Evolutionary conservation across 2,113 vertebrate genomes (phyloP), one percentile per base, ranked within the genome.

Genomic region (Oncorhynchus keta): DNA sequence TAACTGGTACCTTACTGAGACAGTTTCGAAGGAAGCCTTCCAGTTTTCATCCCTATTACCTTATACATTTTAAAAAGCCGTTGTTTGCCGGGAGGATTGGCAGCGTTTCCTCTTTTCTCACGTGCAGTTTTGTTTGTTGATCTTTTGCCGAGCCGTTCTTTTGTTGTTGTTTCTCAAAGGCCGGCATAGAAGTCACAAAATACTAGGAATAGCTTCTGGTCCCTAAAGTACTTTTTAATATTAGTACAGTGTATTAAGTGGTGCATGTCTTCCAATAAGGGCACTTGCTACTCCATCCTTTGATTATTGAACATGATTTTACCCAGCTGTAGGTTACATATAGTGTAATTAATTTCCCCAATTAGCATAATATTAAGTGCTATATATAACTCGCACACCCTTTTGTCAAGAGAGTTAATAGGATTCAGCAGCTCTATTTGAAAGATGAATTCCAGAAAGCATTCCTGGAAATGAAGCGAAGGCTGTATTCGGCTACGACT

Each of bases 331-430:
- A 79, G 86, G 80, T 88, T 88, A 83, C 82, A 78, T 79, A 72
- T 49, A 28, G 82, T 74, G 76, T 88, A 90, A 91, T 92, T 90
- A 87, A 89, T 85, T 84, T 89, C 80, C 78, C 77, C 89, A 89
- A 93, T 93, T 88, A 89, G 87, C 89, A 80, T 87, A 87, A 87
- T 85, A 80, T 75, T 74, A 76, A 89, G 78, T 81, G 85, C 88
- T 86, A 81, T 82, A 84, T 82, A 85, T 81, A 83, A 86, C 85
- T 57, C 20, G 71, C 82, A 87, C 66, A 70, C 51, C 81, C 82
- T 51, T 51, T 66, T 83, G 85, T 89, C 86, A 81, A 85, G 82
- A 89, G 73, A 76, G 76, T 75, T 72, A 76, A 85, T 84, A 68
- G 72, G 79, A 87, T 87, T 82, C 84, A 75, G 72, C 69, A 77